These are phyloP conservation scores for Leptoclinus maculatus DNA, from an alignment of 2,797 vertebrate species.

Conservation along the genomic window DNA sequence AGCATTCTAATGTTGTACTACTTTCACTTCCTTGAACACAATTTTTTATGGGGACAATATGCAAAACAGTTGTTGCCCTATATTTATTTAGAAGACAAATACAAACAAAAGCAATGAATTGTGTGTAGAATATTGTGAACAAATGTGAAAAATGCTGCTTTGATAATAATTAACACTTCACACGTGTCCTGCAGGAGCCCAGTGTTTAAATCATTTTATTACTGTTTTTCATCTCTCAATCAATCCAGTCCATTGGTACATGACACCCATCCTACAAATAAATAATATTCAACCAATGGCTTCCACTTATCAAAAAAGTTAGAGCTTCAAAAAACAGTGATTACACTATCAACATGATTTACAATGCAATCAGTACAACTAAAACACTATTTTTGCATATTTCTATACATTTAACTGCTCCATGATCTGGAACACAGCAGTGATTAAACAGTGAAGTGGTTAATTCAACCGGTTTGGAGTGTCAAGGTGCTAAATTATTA, in stretches of 20 bases:
- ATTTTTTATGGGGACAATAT: neutral
- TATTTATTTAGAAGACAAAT: neutral
- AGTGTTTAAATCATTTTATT: slow-evolving; percentile 67
- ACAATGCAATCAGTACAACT: slow-evolving; percentile 67
- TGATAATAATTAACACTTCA: slow-evolving; percentile 25
- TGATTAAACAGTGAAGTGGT: slow-evolving; percentile 63
- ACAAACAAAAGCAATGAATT: neutral
- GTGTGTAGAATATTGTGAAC: neutral
- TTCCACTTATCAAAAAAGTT: slow-evolving; percentile 69
- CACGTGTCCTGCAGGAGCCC: slow-evolving; percentile 35
- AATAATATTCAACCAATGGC: slow-evolving; percentile 71
- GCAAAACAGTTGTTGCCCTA: neutral
- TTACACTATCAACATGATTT: slow-evolving; percentile 73
- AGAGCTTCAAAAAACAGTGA: slow-evolving; percentile 67
- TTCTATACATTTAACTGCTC: slow-evolving; percentile 59
- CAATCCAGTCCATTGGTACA: slow-evolving; percentile 64
- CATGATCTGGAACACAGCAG: slow-evolving; percentile 52
- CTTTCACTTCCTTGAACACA: neutral
- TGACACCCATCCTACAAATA: slow-evolving; percentile 66
- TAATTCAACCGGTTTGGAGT: slow-evolving; percentile 50
- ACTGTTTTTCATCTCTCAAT: slow-evolving; percentile 45
- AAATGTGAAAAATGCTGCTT: neutral
- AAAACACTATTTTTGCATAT: slow-evolving; percentile 70
- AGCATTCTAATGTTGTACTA: neutral
- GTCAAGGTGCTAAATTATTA: slow-evolving; percentile 54